These are phyloP conservation scores for Heterohyrax brucei DNA, from an alignment of 2,797 vertebrate genomes.

Conservation along the genomic window DNA sequence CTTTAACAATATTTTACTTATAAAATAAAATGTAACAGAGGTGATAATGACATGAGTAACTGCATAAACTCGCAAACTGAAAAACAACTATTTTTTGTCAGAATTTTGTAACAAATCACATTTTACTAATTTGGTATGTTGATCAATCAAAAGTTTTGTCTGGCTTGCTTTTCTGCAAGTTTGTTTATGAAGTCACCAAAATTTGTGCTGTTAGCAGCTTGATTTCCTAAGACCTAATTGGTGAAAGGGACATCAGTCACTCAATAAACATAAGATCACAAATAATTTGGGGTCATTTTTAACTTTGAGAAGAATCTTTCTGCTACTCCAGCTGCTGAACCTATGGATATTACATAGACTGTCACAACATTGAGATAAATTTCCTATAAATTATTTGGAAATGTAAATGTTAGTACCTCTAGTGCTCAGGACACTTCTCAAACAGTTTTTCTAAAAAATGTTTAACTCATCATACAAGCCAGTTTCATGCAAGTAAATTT, in stretches of 20 bases:
- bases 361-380: background rate
- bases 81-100: background rate
- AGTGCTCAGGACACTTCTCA: background rate
- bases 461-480: conserved; percentile 11
- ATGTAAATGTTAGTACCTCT: background rate
- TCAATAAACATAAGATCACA: background rate
- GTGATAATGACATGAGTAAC: background rate
- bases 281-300: conserved; percentile 32
- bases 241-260: background rate
- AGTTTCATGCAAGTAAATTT: conserved; percentile 32
- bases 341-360: background rate
- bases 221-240: background rate
- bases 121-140: background rate
- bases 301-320: conserved; percentile 20
- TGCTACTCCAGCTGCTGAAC: background rate
- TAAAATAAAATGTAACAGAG: background rate
- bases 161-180: background rate
- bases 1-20: too few relatives aligned
- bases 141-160: background rate
- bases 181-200: conserved; percentile 20
- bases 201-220: background rate
- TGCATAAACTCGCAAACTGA: background rate
- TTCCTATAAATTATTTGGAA: conserved; percentile 17
- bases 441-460: background rate
- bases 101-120: conserved; percentile 1